Conservation (phyloP, 2,888 invertebrate genomes). For the Piscicola geometra region DNA sequence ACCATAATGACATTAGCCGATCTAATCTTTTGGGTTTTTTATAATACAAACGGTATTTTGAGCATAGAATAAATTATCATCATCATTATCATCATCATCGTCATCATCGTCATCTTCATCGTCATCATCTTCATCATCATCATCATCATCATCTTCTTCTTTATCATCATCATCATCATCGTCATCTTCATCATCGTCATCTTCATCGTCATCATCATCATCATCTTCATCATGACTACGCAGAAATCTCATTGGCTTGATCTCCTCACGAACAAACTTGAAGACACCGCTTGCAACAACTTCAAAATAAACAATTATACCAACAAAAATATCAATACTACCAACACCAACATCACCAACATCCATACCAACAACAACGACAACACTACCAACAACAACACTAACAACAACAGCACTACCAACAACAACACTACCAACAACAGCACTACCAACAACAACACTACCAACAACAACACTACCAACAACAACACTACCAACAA, state of each 20-base stretch:
- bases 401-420: background rate
- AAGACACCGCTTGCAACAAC: background rate
- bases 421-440: background rate
- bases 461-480: conserved; percentile 8
- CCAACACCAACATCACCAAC: too few relatives aligned
- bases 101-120: conserved; percentile 25
- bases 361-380: background rate
- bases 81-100: conserved; percentile 19
- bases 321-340: too few relatives aligned
- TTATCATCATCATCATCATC: conserved; percentile 16
- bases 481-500: background rate
- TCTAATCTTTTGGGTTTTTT: too few relatives aligned
- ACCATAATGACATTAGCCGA: too few relatives aligned
- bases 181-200: conserved; percentile 20
- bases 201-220: conserved; percentile 12
- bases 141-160: conserved; percentile 14
- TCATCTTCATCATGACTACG: conserved; percentile 7
- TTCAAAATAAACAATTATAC: too few relatives aligned
- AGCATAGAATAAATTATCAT: background rate
- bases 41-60: too few relatives aligned
- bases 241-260: conserved; percentile 37
- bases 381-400: background rate
- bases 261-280: conserved; percentile 24
- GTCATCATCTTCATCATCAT: conserved; percentile 21
- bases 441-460: conserved; percentile 8